Conservation (phyloP, 2,888 invertebrate species). For the Trichopoda pennipes region DNA sequence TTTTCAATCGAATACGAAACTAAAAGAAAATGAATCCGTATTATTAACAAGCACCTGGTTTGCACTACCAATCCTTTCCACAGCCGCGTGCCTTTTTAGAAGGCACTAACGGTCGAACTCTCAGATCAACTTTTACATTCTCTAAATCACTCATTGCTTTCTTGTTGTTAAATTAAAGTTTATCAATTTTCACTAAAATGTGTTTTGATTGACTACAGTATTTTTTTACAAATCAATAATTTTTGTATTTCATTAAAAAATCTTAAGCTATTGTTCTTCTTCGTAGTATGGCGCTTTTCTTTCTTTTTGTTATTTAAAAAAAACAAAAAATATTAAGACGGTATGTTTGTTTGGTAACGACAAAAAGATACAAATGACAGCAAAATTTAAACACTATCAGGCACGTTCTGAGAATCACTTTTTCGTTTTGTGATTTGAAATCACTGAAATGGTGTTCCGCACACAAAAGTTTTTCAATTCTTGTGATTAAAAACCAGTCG, state of each 20-base stretch:
- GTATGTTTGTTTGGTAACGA: no score
- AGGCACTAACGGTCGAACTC: constrained; percentile 90
- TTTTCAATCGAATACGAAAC: constrained; percentile 89
- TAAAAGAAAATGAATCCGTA: constrained; percentile 90
- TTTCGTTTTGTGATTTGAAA: no score
- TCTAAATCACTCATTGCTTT: constrained; percentile 72
- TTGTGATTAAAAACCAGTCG: no score
- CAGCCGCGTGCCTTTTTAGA: constrained; percentile 87
- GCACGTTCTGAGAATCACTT: no score
- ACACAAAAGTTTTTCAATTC: no score
- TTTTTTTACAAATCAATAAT: constrained; percentile 37
- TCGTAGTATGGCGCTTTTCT: constrained; percentile 6
- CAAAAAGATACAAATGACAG: not conserved
- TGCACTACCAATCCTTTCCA: constrained; percentile 85
- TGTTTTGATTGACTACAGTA: not conserved
- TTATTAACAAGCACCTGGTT: constrained; percentile 87
- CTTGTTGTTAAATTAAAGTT: no score
- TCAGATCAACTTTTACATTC: constrained; percentile 86
- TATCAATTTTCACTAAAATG: not conserved
- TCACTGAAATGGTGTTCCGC: no score
- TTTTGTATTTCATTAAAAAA: not conserved
- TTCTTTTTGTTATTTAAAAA: not conserved
- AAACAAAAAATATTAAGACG: not conserved
- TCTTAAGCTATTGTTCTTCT: not conserved
- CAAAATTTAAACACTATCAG: not conserved